Evolutionary conservation across 1,140 invertebrate genomes (phyloP).

Genomic region (Zophobas atratus): DNA sequence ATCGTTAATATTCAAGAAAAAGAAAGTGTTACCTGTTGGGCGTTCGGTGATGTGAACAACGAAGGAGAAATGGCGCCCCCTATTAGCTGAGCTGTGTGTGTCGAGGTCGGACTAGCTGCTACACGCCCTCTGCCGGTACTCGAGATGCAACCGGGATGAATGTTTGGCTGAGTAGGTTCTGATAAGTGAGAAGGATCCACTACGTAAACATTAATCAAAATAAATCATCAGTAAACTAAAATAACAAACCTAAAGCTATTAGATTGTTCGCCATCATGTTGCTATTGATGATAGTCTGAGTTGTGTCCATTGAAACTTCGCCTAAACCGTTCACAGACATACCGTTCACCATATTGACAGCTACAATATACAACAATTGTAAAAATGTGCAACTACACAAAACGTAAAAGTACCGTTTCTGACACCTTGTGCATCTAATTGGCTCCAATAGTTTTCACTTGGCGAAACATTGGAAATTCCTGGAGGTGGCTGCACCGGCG

Average conservation of each 20-base stretch:
- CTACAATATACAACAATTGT: slow-evolving; percentile 65
- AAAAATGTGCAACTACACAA: neutral
- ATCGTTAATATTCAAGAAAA: neutral
- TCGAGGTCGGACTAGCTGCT: slow-evolving; percentile 75
- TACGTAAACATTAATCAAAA: slow-evolving; percentile 37
- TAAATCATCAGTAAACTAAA: neutral
- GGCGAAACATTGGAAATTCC: slow-evolving; percentile 91
- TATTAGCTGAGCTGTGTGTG: slow-evolving; percentile 78
- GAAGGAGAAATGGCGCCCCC: slow-evolving; percentile 82
- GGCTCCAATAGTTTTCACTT: slow-evolving; percentile 92
- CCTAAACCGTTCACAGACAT: slow-evolving; percentile 84
- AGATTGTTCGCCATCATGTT: slow-evolving; percentile 71
- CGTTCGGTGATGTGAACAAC: slow-evolving; percentile 71
- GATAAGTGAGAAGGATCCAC: slow-evolving; percentile 58
- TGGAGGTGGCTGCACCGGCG: slow-evolving; percentile 89
- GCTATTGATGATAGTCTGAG: slow-evolving; percentile 70
- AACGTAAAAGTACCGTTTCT: slow-evolving; percentile 69
- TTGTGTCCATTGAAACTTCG: slow-evolving; percentile 81
- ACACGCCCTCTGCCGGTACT: slow-evolving; percentile 76
- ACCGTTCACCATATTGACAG: slow-evolving; percentile 86
- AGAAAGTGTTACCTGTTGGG: slow-evolving; percentile 55
- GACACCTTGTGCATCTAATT: slow-evolving; percentile 83
- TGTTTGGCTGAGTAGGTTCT: slow-evolving; percentile 73
- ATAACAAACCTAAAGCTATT: slow-evolving; percentile 65
- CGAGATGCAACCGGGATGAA: slow-evolving; percentile 76